A percentile compares a stretch with the other conserved stretches of the same genome.
Conservation (phyloP, 2,113 vertebrate genomes). For the Oncorhynchus gorbuscha region DNA sequence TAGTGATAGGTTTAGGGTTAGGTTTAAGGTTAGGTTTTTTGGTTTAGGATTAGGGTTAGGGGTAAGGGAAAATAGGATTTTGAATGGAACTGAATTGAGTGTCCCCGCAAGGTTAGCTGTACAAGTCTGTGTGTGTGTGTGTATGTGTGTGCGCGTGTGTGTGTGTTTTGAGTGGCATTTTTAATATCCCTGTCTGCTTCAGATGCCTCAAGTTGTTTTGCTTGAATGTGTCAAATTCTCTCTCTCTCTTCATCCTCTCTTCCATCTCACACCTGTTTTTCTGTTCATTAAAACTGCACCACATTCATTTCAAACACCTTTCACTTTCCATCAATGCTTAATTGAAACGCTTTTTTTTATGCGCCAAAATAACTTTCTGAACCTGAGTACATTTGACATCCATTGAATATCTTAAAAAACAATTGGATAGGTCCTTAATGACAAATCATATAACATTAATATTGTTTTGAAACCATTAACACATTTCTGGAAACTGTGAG, state of each 20-base stretch:
- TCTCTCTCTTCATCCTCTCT: neutral
- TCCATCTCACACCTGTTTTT: constrained; percentile 24
- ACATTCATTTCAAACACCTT: constrained; percentile 50
- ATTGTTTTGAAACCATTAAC: no score
- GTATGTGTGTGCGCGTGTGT: neutral
- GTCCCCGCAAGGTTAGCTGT: no score
- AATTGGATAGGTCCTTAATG: constrained; percentile 33
- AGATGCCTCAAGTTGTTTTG: neutral
- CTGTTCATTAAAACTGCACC: constrained; percentile 37
- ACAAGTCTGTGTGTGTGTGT: neutral
- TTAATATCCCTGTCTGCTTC: neutral
- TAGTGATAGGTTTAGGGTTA: no score
- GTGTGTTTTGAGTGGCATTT: neutral
- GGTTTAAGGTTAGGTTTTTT: no score
- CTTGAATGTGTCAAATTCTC: neutral
- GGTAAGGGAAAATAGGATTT: no score
- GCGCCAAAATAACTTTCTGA: constrained; percentile 16
- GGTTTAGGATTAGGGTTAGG: no score
- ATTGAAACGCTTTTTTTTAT: constrained; percentile 40
- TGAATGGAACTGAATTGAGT: no score
- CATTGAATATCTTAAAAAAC: constrained; percentile 33
- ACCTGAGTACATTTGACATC: constrained; percentile 27
- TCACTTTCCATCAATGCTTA: constrained; percentile 41
- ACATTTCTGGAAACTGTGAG: no score
- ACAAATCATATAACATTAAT: constrained; percentile 30